phyloP scores from a whole-genome alignment of 2,113 vertebrate genomes.

The Brienomyrus brachyistius region DNA sequence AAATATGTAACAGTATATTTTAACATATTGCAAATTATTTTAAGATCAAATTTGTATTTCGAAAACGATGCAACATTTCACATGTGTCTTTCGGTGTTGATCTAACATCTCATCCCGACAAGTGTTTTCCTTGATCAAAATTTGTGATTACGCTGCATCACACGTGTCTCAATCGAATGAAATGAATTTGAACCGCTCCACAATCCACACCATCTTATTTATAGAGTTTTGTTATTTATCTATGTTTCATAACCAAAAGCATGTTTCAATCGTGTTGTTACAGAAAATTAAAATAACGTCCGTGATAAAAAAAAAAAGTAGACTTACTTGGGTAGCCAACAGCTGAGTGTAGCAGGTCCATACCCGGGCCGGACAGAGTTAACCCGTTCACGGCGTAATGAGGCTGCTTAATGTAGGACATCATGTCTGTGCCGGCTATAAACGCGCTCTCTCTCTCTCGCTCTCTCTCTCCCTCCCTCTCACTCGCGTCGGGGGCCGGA shows the following conservation, averaged over 20 bases:
- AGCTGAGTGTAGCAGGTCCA: constrained; percentile 76
- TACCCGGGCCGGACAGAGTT: constrained; percentile 70
- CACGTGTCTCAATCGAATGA: not conserved
- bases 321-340: constrained; percentile 79
- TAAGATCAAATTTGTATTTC: not conserved
- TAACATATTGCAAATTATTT: not conserved
- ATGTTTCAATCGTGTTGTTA: not conserved
- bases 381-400: constrained; percentile 80
- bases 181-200: not conserved
- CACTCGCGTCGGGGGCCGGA: not conserved
- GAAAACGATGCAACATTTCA: not conserved
- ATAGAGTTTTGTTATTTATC: not conserved
- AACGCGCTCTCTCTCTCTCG: constrained; percentile 54
- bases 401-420: constrained; percentile 82
- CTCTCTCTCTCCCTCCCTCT: not conserved
- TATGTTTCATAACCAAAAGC: not conserved
- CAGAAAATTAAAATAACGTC: not conserved
- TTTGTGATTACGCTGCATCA: not conserved
- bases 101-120: not conserved
- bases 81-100: not conserved
- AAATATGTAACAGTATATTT: not conserved
- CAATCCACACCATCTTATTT: not conserved
- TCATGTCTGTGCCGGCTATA: constrained; percentile 71
- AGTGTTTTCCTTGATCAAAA: not conserved
- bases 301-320: not conserved